Evolutionary conservation across 64 coral and sea anemone genomes (phyloP).

Genomic region (Montipora capricornis): DNA sequence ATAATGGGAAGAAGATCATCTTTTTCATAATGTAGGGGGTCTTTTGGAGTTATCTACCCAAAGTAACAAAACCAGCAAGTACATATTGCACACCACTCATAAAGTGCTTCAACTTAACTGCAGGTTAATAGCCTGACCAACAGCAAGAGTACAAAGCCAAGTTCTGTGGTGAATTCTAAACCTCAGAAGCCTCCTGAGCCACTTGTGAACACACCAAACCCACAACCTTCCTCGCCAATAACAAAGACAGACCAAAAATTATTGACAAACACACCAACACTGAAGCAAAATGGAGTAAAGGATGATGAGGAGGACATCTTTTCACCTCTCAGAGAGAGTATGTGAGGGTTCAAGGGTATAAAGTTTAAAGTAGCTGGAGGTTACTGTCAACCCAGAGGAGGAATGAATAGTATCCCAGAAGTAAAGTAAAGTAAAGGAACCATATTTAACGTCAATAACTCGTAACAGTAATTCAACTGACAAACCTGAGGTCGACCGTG

Average conservation of each 20-base stretch:
- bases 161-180: slow-evolving; percentile 15
- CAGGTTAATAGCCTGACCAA: slow-evolving; percentile 58
- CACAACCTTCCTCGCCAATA: background rate
- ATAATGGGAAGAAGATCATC: no score
- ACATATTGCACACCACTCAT: background rate
- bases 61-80: no score
- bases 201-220: background rate
- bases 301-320: slow-evolving; percentile 83
- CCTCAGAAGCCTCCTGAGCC: slow-evolving; percentile 62
- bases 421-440: no score
- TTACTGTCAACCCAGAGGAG: no score
- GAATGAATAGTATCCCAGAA: no score
- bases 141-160: slow-evolving; percentile 32
- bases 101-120: background rate
- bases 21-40: no score
- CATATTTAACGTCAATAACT: no score
- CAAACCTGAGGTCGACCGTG: no score
- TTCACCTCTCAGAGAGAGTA: slow-evolving; percentile 94
- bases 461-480: no score
- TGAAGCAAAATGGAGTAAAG: slow-evolving; percentile 78
- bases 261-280: background rate
- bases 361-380: background rate
- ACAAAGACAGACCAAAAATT: background rate
- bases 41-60: no score
- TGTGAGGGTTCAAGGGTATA: background rate